Evolutionary conservation across 2,113 vertebrate genomes (phyloP).

Genomic region (Zosterops lateralis): DNA sequence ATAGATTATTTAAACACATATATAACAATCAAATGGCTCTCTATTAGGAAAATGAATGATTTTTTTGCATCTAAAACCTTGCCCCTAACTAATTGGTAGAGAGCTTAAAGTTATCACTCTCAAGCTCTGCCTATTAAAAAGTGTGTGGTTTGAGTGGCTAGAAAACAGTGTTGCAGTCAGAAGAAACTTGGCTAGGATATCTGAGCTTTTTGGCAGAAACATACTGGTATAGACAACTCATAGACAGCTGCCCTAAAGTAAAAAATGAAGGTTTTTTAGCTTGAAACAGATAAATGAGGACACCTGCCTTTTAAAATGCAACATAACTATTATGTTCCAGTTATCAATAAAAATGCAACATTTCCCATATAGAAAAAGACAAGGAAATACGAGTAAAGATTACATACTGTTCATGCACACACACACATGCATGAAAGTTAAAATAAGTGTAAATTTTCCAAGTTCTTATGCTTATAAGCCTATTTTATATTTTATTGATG

Average conservation of each 20-base stretch:
- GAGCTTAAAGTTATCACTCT: background rate
- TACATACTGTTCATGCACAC: accelerated
- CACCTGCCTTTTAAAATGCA: background rate
- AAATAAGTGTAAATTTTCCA: background rate
- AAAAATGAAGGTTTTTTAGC: background rate
- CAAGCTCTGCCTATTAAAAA: background rate
- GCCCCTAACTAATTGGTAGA: background rate
- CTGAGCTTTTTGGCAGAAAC: background rate
- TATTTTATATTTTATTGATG: background rate
- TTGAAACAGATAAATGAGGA: background rate
- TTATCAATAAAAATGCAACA: background rate
- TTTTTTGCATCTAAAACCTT: background rate
- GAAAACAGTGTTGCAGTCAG: background rate
- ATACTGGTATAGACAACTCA: background rate
- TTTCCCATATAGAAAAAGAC: background rate
- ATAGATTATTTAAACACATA: background rate
- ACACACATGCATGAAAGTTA: background rate
- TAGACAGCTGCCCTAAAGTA: background rate
- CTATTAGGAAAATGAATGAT: background rate
- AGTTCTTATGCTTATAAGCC: background rate
- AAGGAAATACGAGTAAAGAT: background rate
- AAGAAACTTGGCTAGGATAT: background rate
- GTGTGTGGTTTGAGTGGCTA: background rate
- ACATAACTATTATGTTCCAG: background rate
- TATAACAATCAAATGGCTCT: background rate